Percentiles rank a stretch among this genome's conserved stretches.
phyloP scores from a whole-genome alignment of 1,140 invertebrate genomes.

The Panagrolaimus sp. region DNA sequence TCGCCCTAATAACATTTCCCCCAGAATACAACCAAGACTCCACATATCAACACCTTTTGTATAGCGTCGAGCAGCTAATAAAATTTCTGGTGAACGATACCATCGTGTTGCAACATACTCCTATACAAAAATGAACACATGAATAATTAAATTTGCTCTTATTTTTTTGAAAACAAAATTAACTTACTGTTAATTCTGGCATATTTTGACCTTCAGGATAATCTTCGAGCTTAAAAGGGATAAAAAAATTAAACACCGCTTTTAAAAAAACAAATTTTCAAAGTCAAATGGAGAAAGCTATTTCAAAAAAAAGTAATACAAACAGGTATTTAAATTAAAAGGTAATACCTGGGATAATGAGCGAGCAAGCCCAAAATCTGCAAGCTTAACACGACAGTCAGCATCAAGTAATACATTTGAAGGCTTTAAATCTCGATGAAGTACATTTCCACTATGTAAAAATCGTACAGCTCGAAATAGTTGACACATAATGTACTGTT shows the following conservation, averaged over 20 bases:
- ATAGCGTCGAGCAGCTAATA: conserved; percentile 80
- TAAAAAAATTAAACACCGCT: neutral
- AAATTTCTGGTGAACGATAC: conserved; percentile 69
- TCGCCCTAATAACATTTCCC: conserved; percentile 94
- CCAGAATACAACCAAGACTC: conserved; percentile 90
- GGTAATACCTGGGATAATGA: conserved; percentile 67
- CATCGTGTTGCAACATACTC: conserved; percentile 65
- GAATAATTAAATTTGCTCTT: conserved; percentile 49
- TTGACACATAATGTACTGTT: conserved; percentile 92
- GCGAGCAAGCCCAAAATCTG: conserved; percentile 88
- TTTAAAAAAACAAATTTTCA: neutral
- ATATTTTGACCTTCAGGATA: conserved; percentile 65
- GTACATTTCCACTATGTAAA: conserved; percentile 76
- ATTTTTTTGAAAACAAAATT: conserved; percentile 5
- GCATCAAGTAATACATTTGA: conserved; percentile 73
- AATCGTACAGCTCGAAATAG: conserved; percentile 87
- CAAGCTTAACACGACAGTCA: conserved; percentile 70
- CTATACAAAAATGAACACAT: conserved; percentile 20
- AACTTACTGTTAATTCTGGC: conserved; percentile 52
- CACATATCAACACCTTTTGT: conserved; percentile 97
- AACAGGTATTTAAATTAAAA: too few relatives aligned
- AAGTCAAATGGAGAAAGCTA: too few relatives aligned
- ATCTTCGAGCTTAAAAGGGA: conserved; percentile 60
- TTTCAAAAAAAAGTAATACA: too few relatives aligned
- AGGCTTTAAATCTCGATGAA: conserved; percentile 63